phyloP scores from a whole-genome alignment of 2,888 invertebrate species.

The Aleiodes testaceus region DNA sequence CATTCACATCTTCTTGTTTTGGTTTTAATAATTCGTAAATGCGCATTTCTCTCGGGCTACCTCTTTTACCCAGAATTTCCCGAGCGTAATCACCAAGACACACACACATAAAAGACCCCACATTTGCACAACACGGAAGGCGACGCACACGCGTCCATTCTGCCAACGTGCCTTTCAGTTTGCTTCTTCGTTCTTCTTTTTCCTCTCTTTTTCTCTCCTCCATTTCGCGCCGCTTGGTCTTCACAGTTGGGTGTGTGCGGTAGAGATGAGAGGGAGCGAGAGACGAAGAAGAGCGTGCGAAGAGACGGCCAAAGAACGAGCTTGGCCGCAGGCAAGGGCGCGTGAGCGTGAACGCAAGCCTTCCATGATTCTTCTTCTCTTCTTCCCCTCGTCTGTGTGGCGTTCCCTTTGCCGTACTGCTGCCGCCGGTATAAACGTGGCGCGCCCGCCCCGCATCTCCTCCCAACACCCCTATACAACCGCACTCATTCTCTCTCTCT shows the following conservation, averaged over 20 bases:
- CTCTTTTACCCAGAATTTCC: neutral
- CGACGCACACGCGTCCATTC: conserved; percentile 1
- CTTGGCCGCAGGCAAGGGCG: conserved; percentile 66
- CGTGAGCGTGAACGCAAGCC: conserved; percentile 64
- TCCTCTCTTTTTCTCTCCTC: conserved; percentile 13
- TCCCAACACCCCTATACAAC: conserved; percentile 46
- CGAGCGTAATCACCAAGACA: neutral
- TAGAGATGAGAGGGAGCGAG: conserved; percentile 38
- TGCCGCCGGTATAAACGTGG: conserved; percentile 26
- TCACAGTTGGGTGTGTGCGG: conserved; percentile 12
- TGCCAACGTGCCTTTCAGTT: conserved; percentile 8
- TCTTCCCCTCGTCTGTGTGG: conserved; percentile 16
- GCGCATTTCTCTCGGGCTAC: neutral
- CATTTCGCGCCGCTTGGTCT: conserved; percentile 49
- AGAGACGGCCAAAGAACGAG: conserved; percentile 29
- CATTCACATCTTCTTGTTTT: too few species aligned
- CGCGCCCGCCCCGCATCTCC: conserved; percentile 32
- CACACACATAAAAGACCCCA: neutral
- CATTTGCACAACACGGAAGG: conserved; percentile 13
- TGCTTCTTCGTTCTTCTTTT: neutral
- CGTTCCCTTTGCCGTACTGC: conserved; percentile 22
- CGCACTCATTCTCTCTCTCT: conserved; percentile 42
- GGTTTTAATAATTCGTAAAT: neutral
- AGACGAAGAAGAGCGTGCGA: conserved; percentile 28
- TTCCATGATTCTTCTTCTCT: conserved; percentile 45